These are phyloP conservation scores for Seladonia tumulorum DNA, from an alignment of 2,888 invertebrate genomes.

Conservation along the genomic window DNA sequence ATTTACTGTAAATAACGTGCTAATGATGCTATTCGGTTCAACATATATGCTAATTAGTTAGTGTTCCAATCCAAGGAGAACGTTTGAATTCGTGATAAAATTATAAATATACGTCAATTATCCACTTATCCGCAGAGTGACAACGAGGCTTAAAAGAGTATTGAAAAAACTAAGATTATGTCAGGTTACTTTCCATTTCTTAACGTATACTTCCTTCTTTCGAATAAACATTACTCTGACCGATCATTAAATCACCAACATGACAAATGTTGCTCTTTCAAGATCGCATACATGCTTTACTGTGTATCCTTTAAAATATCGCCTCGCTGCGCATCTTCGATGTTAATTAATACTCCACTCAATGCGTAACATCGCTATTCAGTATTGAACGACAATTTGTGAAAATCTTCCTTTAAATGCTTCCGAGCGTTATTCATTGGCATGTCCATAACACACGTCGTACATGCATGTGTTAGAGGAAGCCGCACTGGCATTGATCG, in stretches of 20 bases:
- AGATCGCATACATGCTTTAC: not conserved
- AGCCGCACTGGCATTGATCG: not conserved
- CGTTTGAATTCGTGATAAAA: too few relatives aligned
- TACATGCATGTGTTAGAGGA: not conserved
- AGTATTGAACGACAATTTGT: not conserved
- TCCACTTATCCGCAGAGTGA: not conserved
- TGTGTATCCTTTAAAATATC: not conserved
- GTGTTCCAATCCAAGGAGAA: too few relatives aligned
- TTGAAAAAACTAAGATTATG: not conserved
- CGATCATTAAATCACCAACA: not conserved
- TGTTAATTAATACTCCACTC: not conserved
- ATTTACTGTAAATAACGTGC: not conserved
- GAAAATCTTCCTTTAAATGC: not conserved
- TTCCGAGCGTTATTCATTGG: conserved; percentile 4
- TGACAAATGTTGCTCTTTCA: not conserved
- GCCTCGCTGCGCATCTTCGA: not conserved
- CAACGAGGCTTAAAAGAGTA: not conserved
- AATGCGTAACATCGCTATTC: not conserved
- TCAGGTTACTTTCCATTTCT: not conserved
- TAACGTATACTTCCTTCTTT: not conserved
- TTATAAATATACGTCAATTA: not conserved
- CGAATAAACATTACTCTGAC: not conserved
- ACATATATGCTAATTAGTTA: too few relatives aligned
- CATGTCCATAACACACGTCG: not conserved
- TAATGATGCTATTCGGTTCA: too few relatives aligned